A percentile compares a stretch with the other conserved stretches of the same genome.
These are phyloP conservation scores for Mythimna pallens DNA, from an alignment of 2,888 invertebrate genomes.

Conservation along the genomic window DNA sequence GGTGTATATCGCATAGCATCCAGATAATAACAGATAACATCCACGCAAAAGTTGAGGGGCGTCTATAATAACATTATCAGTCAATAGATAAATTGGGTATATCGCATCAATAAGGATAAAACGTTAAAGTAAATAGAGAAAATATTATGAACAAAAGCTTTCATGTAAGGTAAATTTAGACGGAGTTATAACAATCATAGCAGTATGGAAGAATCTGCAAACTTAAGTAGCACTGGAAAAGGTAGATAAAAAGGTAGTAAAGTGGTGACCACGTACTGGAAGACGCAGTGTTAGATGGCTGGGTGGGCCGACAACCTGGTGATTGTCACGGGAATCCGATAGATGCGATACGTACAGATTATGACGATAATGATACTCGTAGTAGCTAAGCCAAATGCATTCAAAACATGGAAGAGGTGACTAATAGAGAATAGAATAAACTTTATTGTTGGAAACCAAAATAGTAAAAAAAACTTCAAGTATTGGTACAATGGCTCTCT, in stretches of 20 bases:
- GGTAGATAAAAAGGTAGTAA: too few relatives aligned
- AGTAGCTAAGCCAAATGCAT: not conserved
- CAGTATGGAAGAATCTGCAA: too few relatives aligned
- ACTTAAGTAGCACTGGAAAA: too few relatives aligned
- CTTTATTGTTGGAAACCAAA: too few relatives aligned
- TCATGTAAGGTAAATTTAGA: not conserved
- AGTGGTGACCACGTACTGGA: too few relatives aligned
- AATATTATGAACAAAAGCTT: conserved; percentile 33
- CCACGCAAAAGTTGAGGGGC: conserved; percentile 41
- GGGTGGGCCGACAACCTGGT: too few relatives aligned
- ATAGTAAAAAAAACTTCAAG: too few relatives aligned
- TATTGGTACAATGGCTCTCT: too few relatives aligned
- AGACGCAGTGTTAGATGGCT: too few relatives aligned
- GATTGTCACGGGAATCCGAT: too few relatives aligned
- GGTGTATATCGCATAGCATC: conserved; percentile 42
- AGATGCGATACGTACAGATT: too few relatives aligned
- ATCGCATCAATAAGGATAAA: conserved; percentile 56
- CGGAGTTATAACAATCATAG: not conserved
- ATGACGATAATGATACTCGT: too few relatives aligned
- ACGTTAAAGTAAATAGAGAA: conserved; percentile 40
- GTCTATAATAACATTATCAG: conserved; percentile 58
- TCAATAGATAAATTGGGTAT: conserved; percentile 50
- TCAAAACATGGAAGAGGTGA: not conserved
- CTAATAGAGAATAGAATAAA: not conserved
- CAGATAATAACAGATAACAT: conserved; percentile 53